Evolutionary conservation across 1,140 invertebrate species (phyloP), one percentile per base, ranked within the genome.

Genomic region (Tigriopus japonicus): DNA sequence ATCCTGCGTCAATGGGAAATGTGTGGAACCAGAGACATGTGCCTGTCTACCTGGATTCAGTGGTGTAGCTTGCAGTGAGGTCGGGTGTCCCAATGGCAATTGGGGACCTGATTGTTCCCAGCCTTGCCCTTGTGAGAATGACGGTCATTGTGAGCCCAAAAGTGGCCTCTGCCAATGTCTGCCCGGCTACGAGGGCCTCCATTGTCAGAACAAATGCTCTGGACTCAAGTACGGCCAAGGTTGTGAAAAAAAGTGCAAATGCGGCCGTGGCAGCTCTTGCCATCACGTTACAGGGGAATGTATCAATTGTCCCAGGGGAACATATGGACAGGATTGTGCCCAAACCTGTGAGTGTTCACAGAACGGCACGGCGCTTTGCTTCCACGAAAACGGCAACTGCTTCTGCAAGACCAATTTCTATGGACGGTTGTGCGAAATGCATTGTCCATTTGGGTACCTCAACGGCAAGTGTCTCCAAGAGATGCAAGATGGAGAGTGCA

Each of bases 251-350:
- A 80, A 78, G 49, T 96, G 93, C 70, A 75, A 76, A 19, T 97
- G 93, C 69, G 83, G 84, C 68, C 87, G 93, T 68, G 83, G 83
- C 14, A 87, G 83, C 6, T 81, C 85, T 62, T 96, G 92, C 71
- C 85, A 94, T 73, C 84, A 89, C 65, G 79, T 84, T 13, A 58
- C 28, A 10, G 55, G 55, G 1, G 40, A 58, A 9, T 58, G 55
- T 58, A 17, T 58, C 21, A 28, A 28, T 43, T 58, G 55, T 41
- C 15, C 23, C 12, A 6, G 13, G n/a, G 55, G 55, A 14, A 28
- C 23, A n/a, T 58, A 42, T 42, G 55, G 55, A 42, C 28, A 40
- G 12, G 28, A 58, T 40, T 58, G 55, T n/a, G 40, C n/a, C 23
- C 13, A 17, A 9, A 23, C 7, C 10, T 58, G 55, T 19, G 24